Base-by-base conservation (phyloP, 2,888 invertebrate species). In the Caprella mutica region DNA sequence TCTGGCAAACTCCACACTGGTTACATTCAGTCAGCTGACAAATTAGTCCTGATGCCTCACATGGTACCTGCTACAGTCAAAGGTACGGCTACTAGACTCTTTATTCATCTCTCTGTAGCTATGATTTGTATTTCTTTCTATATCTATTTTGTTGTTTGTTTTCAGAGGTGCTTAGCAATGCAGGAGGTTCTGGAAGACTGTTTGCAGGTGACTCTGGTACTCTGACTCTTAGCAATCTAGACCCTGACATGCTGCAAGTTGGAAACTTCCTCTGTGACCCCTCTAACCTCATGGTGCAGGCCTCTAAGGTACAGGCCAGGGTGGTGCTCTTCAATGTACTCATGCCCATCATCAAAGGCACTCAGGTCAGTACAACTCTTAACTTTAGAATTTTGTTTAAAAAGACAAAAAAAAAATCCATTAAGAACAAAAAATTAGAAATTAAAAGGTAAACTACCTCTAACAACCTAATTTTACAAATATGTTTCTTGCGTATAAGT, bases 171-270 rank as follows among this genome's bases (percentile, higher is more conserved):
- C 50, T 14, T 51, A 55, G 51, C 38, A 29, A 44, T 29, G 62
- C 58, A 9, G 55, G 33, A 33, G 27, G 33, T 30, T 38, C 39
- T 26, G 79, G 78, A 65, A 80, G 82, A 55, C 90, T 84, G 0
- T 97, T 93, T 76, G 94, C 96, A 60, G 97, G 97, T 19, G 97
- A 98, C 72, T 89, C 91, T 73, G 85, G 88, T 0, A 80, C 84
- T 44, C 77, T 93, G 0, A 86, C 86, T 0, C 72, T 98, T 26
- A 80, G 85, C 1, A 86, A 86, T 26, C 78, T 90, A 39, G 91
- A 92, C 68, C 85, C 85, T 68, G 88, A 87, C 72, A 82, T 94
- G 1, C 58, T 69, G 5, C 58, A 52, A 23, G 78, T 90, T 51
- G 98, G 98, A 0, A 85, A 83, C 72, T 82, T 98, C 39, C 72